These are phyloP conservation scores for Phrynocephalus vlangalii DNA, from an alignment of 2,797 vertebrate species.

Conservation along the genomic window DNA sequence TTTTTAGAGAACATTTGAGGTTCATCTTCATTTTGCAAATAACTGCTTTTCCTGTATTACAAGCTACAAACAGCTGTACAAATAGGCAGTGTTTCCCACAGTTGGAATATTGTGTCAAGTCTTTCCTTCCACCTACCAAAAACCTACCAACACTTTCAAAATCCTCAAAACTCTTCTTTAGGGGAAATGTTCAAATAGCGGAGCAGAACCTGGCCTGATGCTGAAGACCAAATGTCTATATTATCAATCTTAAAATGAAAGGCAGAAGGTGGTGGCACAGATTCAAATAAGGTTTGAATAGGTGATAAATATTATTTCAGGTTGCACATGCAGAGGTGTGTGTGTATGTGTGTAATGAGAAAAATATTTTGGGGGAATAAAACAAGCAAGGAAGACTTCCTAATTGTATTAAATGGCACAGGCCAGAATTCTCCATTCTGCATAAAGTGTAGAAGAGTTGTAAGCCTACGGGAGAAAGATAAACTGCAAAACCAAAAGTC, in stretches of 20 bases:
- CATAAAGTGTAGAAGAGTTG: not conserved
- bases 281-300: not conserved
- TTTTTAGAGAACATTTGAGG: too few relatives aligned
- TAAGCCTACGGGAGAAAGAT: slow-evolving; percentile 29
- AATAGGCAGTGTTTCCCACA: not conserved
- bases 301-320: not conserved
- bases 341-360: too few relatives aligned
- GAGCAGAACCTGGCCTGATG: not conserved
- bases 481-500: slow-evolving; percentile 1
- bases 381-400: not conserved
- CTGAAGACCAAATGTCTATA: not conserved
- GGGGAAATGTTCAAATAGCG: not conserved
- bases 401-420: not conserved
- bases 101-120: not conserved
- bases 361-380: too few relatives aligned
- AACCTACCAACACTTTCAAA: not conserved
- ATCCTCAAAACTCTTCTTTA: not conserved
- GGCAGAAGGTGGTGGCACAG: not conserved
- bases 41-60: too few relatives aligned
- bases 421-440: not conserved
- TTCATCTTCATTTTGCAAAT: too few relatives aligned
- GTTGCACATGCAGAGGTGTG: not conserved
- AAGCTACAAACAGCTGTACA: too few relatives aligned
- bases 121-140: not conserved
- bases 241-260: not conserved